These are phyloP conservation scores for Cryptocephalus moraei DNA, from an alignment of 2,888 invertebrate species.

Conservation along the genomic window DNA sequence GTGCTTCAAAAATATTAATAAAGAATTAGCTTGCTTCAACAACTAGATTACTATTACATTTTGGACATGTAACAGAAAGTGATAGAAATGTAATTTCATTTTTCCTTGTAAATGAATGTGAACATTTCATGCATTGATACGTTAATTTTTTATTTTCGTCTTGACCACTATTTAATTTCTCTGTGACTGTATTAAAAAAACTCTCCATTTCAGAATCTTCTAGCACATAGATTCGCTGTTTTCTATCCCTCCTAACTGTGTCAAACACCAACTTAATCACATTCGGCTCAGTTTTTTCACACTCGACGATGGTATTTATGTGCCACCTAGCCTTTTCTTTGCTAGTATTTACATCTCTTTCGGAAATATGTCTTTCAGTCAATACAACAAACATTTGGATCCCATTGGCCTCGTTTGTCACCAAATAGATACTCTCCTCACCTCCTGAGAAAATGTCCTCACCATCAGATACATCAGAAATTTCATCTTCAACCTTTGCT, in stretches of 20 bases:
- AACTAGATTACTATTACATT: slow-evolving; percentile 49
- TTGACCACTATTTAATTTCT: slow-evolving; percentile 21
- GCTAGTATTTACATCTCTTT: slow-evolving; percentile 29
- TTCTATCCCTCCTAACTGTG: slow-evolving; percentile 47
- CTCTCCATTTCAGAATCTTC: slow-evolving; percentile 45
- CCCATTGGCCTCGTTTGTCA: slow-evolving; percentile 26
- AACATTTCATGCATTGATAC: slow-evolving; percentile 54
- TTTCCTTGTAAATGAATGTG: slow-evolving; percentile 48
- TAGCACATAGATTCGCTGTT: slow-evolving; percentile 47
- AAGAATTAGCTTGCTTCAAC: slow-evolving; percentile 29
- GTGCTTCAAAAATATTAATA: too few relatives aligned
- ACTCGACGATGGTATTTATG: slow-evolving; percentile 42
- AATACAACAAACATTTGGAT: slow-evolving; percentile 34
- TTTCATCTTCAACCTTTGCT: slow-evolving; percentile 4
- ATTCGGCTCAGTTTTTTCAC: slow-evolving; percentile 34
- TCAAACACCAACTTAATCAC: slow-evolving; percentile 49
- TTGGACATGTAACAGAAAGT: slow-evolving; percentile 40
- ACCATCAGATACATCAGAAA: slow-evolving; percentile 18
- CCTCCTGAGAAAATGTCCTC: slow-evolving; percentile 30
- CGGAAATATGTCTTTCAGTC: slow-evolving; percentile 31
- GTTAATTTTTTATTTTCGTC: slow-evolving; percentile 39
- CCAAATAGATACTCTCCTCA: slow-evolving; percentile 32
- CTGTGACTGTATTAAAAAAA: slow-evolving; percentile 23
- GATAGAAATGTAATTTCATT: slow-evolving; percentile 18
- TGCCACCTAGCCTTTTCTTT: slow-evolving; percentile 39